Evolutionary conservation across 2,113 vertebrate genomes (phyloP), one percentile per base, ranked within the genome.

Genomic region (Nestor notabilis): DNA sequence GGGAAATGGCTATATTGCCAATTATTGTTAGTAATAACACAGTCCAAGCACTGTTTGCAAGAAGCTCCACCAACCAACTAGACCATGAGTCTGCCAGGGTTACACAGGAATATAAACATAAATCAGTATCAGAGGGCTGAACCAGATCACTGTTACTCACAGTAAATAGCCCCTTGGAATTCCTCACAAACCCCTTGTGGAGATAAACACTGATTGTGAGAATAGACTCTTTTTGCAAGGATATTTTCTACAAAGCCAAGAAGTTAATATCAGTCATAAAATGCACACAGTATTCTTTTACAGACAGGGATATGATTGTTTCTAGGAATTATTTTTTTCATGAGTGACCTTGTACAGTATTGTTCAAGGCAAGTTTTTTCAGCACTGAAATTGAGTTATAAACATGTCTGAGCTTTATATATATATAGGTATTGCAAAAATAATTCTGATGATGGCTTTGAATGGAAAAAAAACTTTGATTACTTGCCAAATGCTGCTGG

Each of bases 391-490:
- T 41, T 74, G 50, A 89, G 56, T 89, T 91, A 86, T 86, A 92
- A 95, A 96, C 29, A 80, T 87, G 29, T 68, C 83, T 85, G 47
- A 83, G 63, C 14, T 86, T 94, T 87, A 74, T 79, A 72, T 72
- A 92, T 71, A 49, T 66, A 17, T 60, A 90, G 49, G 37, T 86
- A 92, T 87, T 87, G 63, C 58, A 66, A 86, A 95, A 97, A 82
- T 66, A 83, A 81, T 80, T 93, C 60, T 61, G 60, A 70, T 80
- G 63, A 71, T 85, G 76, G 24, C 33, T 92, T 89, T 76, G 70
- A 96, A 86, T 75, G 72, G 50, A 83, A 93, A 80, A 69, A 92
- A 96, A 75, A 89, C 88, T 78, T 89, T 94, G 89, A 93, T 94
- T 95, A 86, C 71, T 94, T 94, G 69, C 56, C 91, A 97, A 96